Conservation (phyloP, 2,888 invertebrate species). For the Sussaba pulchella region DNA sequence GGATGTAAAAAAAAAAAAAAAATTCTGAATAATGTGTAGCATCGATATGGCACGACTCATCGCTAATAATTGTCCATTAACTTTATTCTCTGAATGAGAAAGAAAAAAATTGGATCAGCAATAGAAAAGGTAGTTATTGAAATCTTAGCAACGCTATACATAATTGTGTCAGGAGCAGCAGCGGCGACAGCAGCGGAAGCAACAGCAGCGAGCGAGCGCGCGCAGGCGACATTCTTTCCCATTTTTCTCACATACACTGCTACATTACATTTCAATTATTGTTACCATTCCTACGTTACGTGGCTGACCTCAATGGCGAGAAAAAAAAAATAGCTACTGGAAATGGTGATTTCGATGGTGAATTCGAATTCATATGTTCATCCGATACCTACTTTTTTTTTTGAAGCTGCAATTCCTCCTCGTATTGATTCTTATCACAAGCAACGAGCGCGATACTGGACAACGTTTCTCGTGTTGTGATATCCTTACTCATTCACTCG, state of each 20-base stretch:
- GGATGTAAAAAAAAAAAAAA: neutral
- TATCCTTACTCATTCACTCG: constrained; percentile 1
- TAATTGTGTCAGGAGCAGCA: constrained; percentile 36
- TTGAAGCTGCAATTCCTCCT: constrained; percentile 45
- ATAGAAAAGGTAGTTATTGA: constrained; percentile 7
- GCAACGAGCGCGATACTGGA: neutral
- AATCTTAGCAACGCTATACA: too few relatives aligned
- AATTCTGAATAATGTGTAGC: neutral
- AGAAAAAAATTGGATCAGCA: constrained; percentile 46
- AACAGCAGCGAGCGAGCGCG: constrained; percentile 74
- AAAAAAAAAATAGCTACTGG: constrained; percentile 37
- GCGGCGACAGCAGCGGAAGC: constrained; percentile 69
- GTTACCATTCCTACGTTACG: too few relatives aligned
- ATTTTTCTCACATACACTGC: constrained; percentile 13
- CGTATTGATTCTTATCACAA: constrained; percentile 51
- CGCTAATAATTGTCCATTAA: too few relatives aligned
- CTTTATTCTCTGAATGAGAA: too few relatives aligned
- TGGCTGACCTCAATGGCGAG: neutral
- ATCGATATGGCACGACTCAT: neutral
- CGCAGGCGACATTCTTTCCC: constrained; percentile 72
- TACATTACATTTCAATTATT: constrained; percentile 36
- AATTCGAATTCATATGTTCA: neutral
- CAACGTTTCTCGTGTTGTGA: constrained; percentile 21
- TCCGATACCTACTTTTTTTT: constrained; percentile 38
- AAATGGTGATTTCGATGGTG: neutral